Evolutionary conservation across 2,888 invertebrate species (phyloP).

Genomic region (Pammene aurita): DNA sequence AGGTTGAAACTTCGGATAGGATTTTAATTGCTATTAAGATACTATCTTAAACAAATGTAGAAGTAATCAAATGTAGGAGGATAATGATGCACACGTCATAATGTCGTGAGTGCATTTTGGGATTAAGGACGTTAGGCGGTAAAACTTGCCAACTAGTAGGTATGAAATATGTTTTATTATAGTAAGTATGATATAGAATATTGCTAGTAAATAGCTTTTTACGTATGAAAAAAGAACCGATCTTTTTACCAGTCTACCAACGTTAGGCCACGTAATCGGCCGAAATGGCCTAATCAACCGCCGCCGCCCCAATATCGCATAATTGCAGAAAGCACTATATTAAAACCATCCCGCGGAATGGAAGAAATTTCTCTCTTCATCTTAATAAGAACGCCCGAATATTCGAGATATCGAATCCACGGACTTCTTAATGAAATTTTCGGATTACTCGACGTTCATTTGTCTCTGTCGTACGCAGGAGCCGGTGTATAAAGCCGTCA

Average conservation of each 20-base stretch:
- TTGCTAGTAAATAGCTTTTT: too few relatives aligned
- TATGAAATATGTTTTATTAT: too few relatives aligned
- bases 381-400: constrained; percentile 75
- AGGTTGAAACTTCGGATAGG: too few relatives aligned
- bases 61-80: too few relatives aligned
- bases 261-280: constrained; percentile 14
- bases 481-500: constrained; percentile 55
- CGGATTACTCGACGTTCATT: constrained; percentile 74
- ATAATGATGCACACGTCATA: too few relatives aligned
- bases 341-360: constrained; percentile 68
- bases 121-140: too few relatives aligned
- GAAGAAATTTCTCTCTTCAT: constrained; percentile 68
- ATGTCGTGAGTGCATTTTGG: too few relatives aligned
- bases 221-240: too few relatives aligned
- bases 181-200: too few relatives aligned
- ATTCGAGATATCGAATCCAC: constrained; percentile 79
- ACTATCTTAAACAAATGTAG: too few relatives aligned
- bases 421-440: constrained; percentile 83
- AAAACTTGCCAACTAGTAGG: too few relatives aligned
- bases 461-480: constrained; percentile 54
- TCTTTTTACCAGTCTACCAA: neutral
- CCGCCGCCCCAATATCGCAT: constrained; percentile 52
- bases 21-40: too few relatives aligned
- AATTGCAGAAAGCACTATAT: constrained; percentile 69
- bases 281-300: constrained; percentile 27